A percentile compares a stretch with the other conserved stretches of the same genome.
Conservation (phyloP, 2,113 vertebrate species). For the Barnardius zonarius region DNA sequence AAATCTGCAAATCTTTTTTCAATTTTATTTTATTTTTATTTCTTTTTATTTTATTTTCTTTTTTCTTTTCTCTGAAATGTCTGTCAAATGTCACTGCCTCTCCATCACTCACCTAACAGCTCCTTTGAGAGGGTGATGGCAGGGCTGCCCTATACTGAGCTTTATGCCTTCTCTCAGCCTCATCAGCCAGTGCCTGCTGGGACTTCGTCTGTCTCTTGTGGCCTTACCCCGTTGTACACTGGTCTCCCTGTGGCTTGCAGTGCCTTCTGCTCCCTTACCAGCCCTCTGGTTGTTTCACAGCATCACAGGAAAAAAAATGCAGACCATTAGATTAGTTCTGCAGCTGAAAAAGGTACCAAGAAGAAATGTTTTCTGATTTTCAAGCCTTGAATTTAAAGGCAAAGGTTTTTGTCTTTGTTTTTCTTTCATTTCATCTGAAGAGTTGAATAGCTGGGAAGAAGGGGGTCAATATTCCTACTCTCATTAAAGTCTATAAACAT, state of each 20-base stretch:
- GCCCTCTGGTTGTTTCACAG: not conserved
- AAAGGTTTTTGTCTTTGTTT: not conserved
- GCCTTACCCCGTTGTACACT: rapidly evolving
- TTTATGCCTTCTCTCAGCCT: not conserved
- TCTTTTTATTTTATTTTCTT: not conserved
- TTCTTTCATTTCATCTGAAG: not conserved
- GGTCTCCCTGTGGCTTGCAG: not conserved
- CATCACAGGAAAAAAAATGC: too few species aligned
- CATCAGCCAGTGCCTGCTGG: rapidly evolving
- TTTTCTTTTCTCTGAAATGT: not conserved
- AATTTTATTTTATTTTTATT: not conserved
- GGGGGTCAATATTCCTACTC: not conserved
- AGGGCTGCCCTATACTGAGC: rapidly evolving
- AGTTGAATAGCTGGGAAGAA: not conserved
- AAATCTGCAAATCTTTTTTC: not conserved
- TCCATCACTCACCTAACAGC: not conserved
- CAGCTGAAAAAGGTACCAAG: rapidly evolving
- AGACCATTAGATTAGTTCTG: not conserved
- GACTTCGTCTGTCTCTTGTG: rapidly evolving
- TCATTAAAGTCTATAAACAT: not conserved
- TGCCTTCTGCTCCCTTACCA: not conserved
- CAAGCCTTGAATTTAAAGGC: not conserved
- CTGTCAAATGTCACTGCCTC: not conserved
- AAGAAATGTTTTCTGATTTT: not conserved
- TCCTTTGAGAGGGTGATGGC: not conserved